Evolutionary conservation across 2,888 invertebrate genomes (phyloP), one percentile per base, ranked within the genome.

Genomic region (Eupsilia transversa): DNA sequence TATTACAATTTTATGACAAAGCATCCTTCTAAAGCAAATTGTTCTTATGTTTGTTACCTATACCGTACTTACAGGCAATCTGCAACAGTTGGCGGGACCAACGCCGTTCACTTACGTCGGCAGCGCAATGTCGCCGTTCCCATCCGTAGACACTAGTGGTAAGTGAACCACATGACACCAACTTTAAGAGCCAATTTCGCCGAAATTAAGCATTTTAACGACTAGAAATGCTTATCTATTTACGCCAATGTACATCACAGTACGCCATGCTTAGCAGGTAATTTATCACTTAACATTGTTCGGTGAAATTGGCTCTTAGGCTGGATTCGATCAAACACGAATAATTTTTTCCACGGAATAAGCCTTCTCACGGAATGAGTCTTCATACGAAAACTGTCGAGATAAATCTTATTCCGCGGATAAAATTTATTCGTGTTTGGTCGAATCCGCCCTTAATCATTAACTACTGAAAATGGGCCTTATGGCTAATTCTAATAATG

Each of bases 71-170:
- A 6, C 91, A 96, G 96, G 94, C 43, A 95, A 93, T 79, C 87
- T 94, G 54, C 92, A 94, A 61, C 94, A 94, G 75, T 86, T 96
- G 90, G 95, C 96, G 6, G 96, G 96, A 33, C 96, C 96, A 23
- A 94, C 96, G 0, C 96, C 96, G 0, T 96, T 96, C 82, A 93
- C 94, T 0, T 94, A 96, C 81, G 83, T 96, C 30, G 94, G 94
- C 20, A 93, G 87, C 38, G 91, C 92, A 0, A 23, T 94, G 60
- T 93, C 95, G 0, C 91, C 94, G 0, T 95, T 93, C 86, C 92
- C 94, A 0, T 78, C 88, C 0, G 85, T 91, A 4, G 95, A 96
- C 72, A 84, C 87, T 2, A 91, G 91, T 75, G 94, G 96, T 96
- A 83, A 89, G 89, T 61, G 80, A 33, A n/a, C 20, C 20, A 27